Base-by-base conservation (phyloP, 2,797 vertebrate species). In the Betta splendens region DNA sequence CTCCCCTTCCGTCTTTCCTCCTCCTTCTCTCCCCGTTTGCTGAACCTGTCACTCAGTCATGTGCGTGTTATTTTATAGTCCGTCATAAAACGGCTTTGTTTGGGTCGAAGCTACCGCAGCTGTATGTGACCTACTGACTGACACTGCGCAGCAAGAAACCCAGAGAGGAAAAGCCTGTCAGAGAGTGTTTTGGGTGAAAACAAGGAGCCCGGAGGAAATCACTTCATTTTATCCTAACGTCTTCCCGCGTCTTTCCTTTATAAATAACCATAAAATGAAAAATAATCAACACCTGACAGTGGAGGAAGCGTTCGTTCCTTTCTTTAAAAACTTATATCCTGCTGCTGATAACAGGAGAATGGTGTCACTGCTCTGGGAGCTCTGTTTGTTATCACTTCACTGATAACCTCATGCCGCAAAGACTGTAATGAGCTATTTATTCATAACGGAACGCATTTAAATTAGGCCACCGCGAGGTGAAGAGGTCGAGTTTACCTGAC, bases 51-150 rank as follows among this genome's bases (percentile, higher is more conserved):
- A 80, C 17, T 79, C 78, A 71, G 72, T 80, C 74, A 77, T 72
- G 84, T 66, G 62, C 61, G 62, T 40, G 36, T 2, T 75, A 55
- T 72, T 85, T 85, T 87, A 85, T 80, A 76, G 79, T 76, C 72
- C 75, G 77, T 84, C 85, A 86, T 89, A 86, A 89, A 88, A 2
- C 54, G 29, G 73, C 80, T 26, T 70, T 83, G 82, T 87, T 86
- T 83, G 75, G 72, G 60, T 83, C 77, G 26, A 15, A 39, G 69
- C 69, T 77, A 55, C 70, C 73, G 67, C 80, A 71, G 80, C 79
- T 78, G 80, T 80, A 75, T 39, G 67, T 84, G 85, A 85, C 80
- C 79, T 58, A 73, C 73, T 80, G 64, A 64, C 71, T 66, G 77
- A 18, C 25, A 72, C 73, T 52, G 69, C 57, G 43, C 37, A 38